Percentiles rank a stretch among this genome's conserved stretches.
Conservation (phyloP, 2,113 vertebrate species). For the Prunella fulvescens region DNA sequence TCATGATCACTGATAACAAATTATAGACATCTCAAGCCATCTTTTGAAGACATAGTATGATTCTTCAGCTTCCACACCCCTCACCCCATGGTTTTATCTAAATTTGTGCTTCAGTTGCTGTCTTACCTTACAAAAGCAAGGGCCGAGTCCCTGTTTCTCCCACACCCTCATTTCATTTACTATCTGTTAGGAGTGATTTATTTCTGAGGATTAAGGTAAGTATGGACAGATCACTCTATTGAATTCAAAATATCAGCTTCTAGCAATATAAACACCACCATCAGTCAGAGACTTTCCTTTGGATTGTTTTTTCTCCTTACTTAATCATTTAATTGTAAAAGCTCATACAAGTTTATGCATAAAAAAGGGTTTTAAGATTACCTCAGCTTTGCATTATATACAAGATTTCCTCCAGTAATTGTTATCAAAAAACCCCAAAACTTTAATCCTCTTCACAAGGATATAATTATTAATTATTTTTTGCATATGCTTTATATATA, state of each 20-base stretch:
- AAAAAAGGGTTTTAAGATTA: background rate
- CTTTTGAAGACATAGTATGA: background rate
- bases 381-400: conserved; percentile 4
- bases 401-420: background rate
- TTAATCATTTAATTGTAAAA: conserved; percentile 19
- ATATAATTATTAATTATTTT: conserved; percentile 51
- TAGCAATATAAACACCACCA: background rate
- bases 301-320: conserved; percentile 3
- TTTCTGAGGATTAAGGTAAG: background rate
- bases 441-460: background rate
- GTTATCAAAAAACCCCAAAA: background rate
- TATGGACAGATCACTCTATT: background rate
- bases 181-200: background rate
- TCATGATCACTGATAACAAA: background rate
- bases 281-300: background rate
- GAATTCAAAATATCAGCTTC: background rate
- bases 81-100: background rate
- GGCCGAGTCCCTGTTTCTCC: background rate
- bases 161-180: background rate
- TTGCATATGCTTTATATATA: conserved; percentile 25
- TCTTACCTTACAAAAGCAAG: background rate
- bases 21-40: background rate
- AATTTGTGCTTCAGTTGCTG: background rate
- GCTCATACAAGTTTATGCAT: background rate
- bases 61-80: background rate